Evolutionary conservation across 2,113 vertebrate genomes (phyloP).

Genomic region (Serilophus lunatus): DNA sequence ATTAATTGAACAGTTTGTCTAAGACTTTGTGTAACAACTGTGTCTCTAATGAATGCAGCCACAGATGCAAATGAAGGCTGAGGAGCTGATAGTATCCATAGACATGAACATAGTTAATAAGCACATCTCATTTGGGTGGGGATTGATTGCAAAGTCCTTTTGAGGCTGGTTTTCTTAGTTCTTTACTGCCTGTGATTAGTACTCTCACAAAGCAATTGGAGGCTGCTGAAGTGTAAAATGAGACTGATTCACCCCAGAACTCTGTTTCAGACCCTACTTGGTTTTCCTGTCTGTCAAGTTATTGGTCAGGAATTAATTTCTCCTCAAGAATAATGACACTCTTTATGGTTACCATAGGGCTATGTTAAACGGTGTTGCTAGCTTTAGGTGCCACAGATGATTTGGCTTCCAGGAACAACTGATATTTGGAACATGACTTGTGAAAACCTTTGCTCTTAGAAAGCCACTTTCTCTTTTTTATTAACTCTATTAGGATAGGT

Average conservation of each 20-base stretch:
- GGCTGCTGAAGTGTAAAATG: conserved; percentile 28
- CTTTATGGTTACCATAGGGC: neutral
- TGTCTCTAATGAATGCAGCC: neutral
- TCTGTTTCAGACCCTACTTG: neutral
- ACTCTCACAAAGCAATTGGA: neutral
- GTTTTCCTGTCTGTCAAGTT: neutral
- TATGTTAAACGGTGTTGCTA: neutral
- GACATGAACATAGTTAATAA: neutral
- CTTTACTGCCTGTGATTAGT: neutral
- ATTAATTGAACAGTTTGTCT: neutral
- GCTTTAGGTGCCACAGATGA: neutral
- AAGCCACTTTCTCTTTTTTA: neutral
- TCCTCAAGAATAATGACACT: neutral
- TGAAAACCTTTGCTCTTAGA: neutral
- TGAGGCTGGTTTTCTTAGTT: neutral
- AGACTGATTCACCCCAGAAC: neutral
- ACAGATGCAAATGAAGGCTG: neutral
- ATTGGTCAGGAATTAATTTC: neutral
- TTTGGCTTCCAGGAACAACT: neutral
- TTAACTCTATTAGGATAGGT: neutral
- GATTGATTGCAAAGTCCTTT: neutral
- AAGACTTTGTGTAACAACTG: neutral
- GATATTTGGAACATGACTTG: neutral
- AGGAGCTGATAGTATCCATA: neutral
- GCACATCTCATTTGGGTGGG: neutral